A percentile compares a stretch with the other conserved stretches of the same genome.
phyloP scores from a whole-genome alignment of 2,888 invertebrate genomes.

The Mylabris sibirica region DNA sequence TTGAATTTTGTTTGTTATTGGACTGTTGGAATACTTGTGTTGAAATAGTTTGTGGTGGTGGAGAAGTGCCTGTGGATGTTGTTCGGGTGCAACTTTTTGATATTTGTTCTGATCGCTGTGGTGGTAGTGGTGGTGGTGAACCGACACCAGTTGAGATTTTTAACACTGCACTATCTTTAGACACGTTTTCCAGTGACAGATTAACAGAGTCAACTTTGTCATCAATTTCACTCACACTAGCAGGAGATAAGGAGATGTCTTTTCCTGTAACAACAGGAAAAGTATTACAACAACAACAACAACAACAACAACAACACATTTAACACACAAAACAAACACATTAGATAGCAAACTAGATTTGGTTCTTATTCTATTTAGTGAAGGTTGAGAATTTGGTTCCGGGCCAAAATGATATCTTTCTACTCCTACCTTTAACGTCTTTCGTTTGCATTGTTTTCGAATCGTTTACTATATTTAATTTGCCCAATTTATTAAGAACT shows the following conservation, averaged over 20 bases:
- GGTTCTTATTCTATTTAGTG: constrained; percentile 47
- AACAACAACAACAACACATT: constrained; percentile 44
- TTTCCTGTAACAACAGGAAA: constrained; percentile 55
- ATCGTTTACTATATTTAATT: constrained; percentile 45
- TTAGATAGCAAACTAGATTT: constrained; percentile 33
- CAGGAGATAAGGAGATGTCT: constrained; percentile 42
- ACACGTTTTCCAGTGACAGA: constrained; percentile 40
- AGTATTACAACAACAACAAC: constrained; percentile 39
- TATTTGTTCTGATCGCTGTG: neutral
- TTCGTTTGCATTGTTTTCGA: constrained; percentile 18
- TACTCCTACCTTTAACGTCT: constrained; percentile 70
- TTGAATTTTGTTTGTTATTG: neutral
- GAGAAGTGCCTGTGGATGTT: constrained; percentile 80
- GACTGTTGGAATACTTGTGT: constrained; percentile 69
- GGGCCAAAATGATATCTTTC: constrained; percentile 78
- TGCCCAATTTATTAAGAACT: constrained; percentile 54
- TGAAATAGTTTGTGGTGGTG: constrained; percentile 86
- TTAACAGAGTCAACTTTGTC: constrained; percentile 32
- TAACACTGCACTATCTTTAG: constrained; percentile 37
- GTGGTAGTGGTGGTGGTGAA: constrained; percentile 63
- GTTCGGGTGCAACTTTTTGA: constrained; percentile 33
- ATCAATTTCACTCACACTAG: constrained; percentile 43
- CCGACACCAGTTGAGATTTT: constrained; percentile 68
- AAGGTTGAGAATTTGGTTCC: constrained; percentile 69
- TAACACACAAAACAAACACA: constrained; percentile 43